Conservation (phyloP, 1,140 invertebrate genomes). For the Micrasema minimum region DNA sequence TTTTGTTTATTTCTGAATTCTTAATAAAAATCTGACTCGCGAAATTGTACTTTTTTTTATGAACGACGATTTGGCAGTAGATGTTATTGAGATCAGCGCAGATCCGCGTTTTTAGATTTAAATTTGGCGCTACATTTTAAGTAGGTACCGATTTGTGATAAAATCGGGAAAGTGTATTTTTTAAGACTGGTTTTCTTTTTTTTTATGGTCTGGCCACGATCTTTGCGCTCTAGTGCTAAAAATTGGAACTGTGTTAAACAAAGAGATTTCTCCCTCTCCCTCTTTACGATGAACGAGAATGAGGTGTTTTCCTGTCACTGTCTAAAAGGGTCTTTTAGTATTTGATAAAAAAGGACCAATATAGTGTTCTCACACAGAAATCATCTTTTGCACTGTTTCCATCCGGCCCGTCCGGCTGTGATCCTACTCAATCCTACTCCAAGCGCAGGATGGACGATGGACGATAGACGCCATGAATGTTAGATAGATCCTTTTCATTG, state of each 20-base stretch:
- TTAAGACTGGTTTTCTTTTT: constrained; percentile 4
- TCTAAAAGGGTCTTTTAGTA: constrained; percentile 52
- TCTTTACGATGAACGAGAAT: constrained; percentile 59
- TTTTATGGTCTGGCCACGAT: too few relatives aligned
- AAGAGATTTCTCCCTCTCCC: constrained; percentile 61
- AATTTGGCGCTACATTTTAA: too few relatives aligned
- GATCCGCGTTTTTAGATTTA: too few relatives aligned
- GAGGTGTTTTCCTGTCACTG: constrained; percentile 65
- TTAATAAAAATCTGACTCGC: too few relatives aligned
- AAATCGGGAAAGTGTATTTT: neutral
- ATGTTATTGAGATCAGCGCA: too few relatives aligned
- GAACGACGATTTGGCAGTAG: too few relatives aligned
- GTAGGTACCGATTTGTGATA: neutral
- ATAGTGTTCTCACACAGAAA: constrained; percentile 63
- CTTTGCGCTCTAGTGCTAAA: constrained; percentile 58
- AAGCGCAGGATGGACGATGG: constrained; percentile 61
- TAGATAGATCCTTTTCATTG: constrained; percentile 62
- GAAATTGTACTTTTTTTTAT: too few relatives aligned
- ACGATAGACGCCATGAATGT: constrained; percentile 62
- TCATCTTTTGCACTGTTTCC: constrained; percentile 68
- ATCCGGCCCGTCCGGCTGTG: constrained; percentile 64
- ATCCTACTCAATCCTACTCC: constrained; percentile 64
- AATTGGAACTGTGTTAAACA: constrained; percentile 59
- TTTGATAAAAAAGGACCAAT: constrained; percentile 57
- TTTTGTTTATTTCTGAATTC: too few relatives aligned